Base-by-base conservation (phyloP, 2,888 invertebrate species). In the Nomada hirtipes region DNA sequence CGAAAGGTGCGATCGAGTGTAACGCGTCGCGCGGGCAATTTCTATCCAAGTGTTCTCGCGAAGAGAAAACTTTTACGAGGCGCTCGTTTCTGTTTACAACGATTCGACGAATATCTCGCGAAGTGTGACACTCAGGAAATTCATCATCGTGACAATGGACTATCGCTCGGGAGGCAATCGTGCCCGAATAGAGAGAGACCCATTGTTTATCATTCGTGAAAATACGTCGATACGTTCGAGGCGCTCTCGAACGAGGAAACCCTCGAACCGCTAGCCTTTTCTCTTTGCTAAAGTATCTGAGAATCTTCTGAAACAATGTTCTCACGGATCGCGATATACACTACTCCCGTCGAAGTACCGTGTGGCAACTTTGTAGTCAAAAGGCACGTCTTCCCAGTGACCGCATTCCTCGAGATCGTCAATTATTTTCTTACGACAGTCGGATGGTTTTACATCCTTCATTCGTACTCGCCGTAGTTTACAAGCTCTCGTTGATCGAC, bases 321-420 rank as follows among this genome's bases (percentile, higher is more conserved):
- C 82, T 64, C 84, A 84, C 84, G 84, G 74, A 70, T 79, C 76
- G 68, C 61, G 70, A 76, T 53, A 53, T 47, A 10, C 53, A 29
- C 50, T 50, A 7, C 75, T 63, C 47, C 11, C 42, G 67, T 57
- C 64, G 42, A 57, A 53, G 70, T 13, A 78, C 47, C 72, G 76
- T 55, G 75, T 57, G 50, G 63, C 55, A 82, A 68, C 82, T 57
- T 64, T 26, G 20, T 53, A 77, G 67, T 29, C 10, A 60, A 78
- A 73, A 82, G 52, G 64, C 78, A 68, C 82, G 69, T 72, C 75
- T 63, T 60, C 52, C 10, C 63, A 63, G 52, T 60, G 80, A 57
- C 57, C 71, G 65, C 26, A 36, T 64, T 64, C 23, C 67, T 9
- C 44, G 55, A 60, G 68, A 65, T 76, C 63, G 55, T 15, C 55